Conservation (phyloP, 92 coral and sea anemone genomes). For the Palythoa heliodiscus region DNA sequence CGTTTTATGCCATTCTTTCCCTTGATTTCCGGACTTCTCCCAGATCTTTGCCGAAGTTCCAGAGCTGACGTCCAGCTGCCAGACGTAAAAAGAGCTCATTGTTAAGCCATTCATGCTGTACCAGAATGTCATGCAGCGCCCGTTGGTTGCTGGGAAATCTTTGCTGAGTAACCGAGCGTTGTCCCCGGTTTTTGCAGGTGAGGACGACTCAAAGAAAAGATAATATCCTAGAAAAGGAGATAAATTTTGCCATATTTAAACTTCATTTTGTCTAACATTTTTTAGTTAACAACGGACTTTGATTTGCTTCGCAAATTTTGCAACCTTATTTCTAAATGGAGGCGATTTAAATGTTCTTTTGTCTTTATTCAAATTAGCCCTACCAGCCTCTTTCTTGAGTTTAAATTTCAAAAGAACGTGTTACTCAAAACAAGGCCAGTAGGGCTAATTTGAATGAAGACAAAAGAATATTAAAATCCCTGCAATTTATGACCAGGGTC, state of each 20-base stretch:
- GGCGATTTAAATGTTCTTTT: no score
- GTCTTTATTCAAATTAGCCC: no score
- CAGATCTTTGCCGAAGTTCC: slow-evolving; percentile 33
- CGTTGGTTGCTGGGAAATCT: slow-evolving; percentile 42
- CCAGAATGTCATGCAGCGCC: slow-evolving; percentile 62
- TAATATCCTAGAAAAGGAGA: slow-evolving; percentile 47
- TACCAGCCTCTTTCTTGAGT: no score
- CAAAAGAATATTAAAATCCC: no score
- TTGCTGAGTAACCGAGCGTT: slow-evolving; percentile 62
- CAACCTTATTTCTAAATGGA: no score
- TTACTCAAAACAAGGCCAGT: no score
- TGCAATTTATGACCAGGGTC: no score
- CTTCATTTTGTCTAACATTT: no score
- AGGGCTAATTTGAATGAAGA: no score
- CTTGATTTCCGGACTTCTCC: slow-evolving; percentile 59
- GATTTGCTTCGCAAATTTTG: no score
- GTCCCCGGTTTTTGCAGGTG: slow-evolving; percentile 52
- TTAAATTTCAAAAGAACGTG: no score
- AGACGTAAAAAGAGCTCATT: slow-evolving; percentile 37
- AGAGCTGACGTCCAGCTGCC: slow-evolving; percentile 22
- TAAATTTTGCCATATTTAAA: background rate
- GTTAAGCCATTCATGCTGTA: slow-evolving; percentile 64
- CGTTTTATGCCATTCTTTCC: slow-evolving; percentile 44
- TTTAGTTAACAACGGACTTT: no score
- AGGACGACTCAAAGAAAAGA: slow-evolving; percentile 65